Evolutionary conservation across 1,140 invertebrate genomes (phyloP).

Genomic region (Argopecten irradians): DNA sequence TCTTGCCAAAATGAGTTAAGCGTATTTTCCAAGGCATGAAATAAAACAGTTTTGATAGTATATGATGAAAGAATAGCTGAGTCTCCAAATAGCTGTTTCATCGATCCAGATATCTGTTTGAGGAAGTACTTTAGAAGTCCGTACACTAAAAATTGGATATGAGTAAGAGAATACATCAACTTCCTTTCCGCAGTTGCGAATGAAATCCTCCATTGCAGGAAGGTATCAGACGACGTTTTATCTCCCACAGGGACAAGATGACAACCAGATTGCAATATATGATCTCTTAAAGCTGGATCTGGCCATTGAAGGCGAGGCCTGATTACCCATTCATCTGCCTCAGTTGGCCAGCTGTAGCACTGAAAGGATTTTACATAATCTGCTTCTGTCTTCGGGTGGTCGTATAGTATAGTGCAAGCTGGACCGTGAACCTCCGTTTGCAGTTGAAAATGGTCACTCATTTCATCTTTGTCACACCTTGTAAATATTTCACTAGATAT

Average conservation of each 20-base stretch:
- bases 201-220: constrained; percentile 12
- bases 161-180: constrained; percentile 24
- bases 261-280: not conserved
- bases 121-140: constrained; percentile 30
- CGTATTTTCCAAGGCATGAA: not conserved
- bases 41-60: constrained; percentile 25
- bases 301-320: not conserved
- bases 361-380: not conserved
- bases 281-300: not conserved
- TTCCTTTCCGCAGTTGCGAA: not conserved
- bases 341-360: not conserved
- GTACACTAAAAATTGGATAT: constrained; percentile 29
- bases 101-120: not conserved
- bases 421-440: not conserved
- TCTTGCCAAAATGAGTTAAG: not conserved
- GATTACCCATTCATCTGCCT: not conserved
- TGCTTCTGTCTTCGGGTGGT: not conserved
- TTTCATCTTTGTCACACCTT: not conserved
- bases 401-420: not conserved
- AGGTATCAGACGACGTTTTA: not conserved
- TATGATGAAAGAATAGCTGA: not conserved
- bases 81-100: not conserved
- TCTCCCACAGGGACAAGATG: constrained; percentile 29
- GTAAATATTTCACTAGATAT: not conserved
- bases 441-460: not conserved